Conservation (phyloP, 2,888 invertebrate species). For the Magallana nippona region DNA sequence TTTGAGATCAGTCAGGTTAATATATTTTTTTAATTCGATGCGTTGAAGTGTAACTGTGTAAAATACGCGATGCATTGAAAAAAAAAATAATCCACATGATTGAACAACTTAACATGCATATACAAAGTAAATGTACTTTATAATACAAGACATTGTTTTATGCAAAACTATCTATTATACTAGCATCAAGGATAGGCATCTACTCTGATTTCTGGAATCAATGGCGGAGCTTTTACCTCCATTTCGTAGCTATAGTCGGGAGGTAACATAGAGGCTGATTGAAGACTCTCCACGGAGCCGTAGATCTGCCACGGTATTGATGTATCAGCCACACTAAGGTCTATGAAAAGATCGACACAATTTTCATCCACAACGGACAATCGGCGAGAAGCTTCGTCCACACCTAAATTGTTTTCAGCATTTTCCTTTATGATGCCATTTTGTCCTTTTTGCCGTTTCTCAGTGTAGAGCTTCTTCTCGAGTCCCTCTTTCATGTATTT, state of each 20-base stretch:
- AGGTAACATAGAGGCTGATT: slow-evolving; percentile 50
- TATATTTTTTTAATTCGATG: too few species aligned
- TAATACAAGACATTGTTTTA: too few species aligned
- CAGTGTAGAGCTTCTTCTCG: slow-evolving; percentile 47
- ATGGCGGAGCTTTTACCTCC: slow-evolving; percentile 2
- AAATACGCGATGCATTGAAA: background rate
- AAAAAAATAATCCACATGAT: background rate
- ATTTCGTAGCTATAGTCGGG: slow-evolving; percentile 26
- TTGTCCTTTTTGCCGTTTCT: slow-evolving; percentile 49
- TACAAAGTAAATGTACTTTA: too few species aligned
- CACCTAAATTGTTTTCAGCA: slow-evolving; percentile 47
- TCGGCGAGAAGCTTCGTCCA: slow-evolving; percentile 52
- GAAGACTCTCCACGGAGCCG: slow-evolving; percentile 65
- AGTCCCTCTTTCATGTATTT: slow-evolving; percentile 55
- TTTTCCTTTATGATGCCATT: slow-evolving; percentile 41
- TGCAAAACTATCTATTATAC: background rate
- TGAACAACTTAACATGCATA: too few species aligned
- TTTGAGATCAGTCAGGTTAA: too few species aligned
- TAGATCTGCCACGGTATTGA: slow-evolving; percentile 60
- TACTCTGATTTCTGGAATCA: slow-evolving; percentile 45
- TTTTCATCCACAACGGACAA: slow-evolving; percentile 61
- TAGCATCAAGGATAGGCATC: slow-evolving; percentile 31
- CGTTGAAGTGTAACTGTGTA: background rate
- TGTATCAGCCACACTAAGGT: slow-evolving; percentile 64
- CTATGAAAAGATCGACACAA: slow-evolving; percentile 70